Conservation (phyloP, 2,888 invertebrate species). For the Syrphus vitripennis region DNA sequence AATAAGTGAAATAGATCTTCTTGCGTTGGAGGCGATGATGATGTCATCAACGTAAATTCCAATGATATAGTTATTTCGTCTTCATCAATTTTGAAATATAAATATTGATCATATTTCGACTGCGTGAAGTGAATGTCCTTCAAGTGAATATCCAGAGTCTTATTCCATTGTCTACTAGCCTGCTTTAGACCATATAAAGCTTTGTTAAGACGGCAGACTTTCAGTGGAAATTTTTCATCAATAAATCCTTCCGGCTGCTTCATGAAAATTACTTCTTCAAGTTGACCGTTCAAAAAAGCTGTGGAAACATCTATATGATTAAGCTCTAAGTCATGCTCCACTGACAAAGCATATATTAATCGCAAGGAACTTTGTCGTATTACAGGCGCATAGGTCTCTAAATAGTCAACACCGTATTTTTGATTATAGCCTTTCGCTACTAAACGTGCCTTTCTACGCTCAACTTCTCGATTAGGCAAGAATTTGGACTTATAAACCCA, state of each 20-base stretch:
- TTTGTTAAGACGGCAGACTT: conserved; percentile 20
- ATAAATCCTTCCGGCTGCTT: conserved; percentile 21
- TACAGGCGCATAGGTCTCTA: conserved; percentile 19
- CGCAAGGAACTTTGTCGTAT: conserved; percentile 41
- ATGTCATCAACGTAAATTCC: too few species aligned
- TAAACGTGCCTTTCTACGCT: conserved; percentile 26
- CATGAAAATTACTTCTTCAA: conserved; percentile 5
- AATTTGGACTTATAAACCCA: conserved; percentile 31
- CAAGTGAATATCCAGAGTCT: not conserved
- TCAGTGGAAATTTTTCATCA: not conserved
- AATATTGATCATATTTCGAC: conserved; percentile 2
- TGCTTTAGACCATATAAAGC: conserved; percentile 25
- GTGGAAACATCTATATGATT: too few species aligned
- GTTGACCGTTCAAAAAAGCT: conserved; percentile 35
- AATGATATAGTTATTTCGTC: not conserved
- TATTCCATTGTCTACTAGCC: conserved; percentile 12
- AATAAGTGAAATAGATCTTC: not conserved
- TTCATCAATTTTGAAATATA: conserved; percentile 15
- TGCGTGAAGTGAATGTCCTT: not conserved
- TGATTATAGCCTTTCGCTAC: conserved; percentile 27
- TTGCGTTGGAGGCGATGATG: conserved; percentile 3
- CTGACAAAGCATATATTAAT: conserved; percentile 42
- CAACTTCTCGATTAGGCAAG: conserved; percentile 5
- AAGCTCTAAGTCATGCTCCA: conserved; percentile 39
- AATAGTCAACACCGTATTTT: conserved; percentile 20